Evolutionary conservation across 1,140 invertebrate species (phyloP).

Genomic region (Penaeus vannamei): DNA sequence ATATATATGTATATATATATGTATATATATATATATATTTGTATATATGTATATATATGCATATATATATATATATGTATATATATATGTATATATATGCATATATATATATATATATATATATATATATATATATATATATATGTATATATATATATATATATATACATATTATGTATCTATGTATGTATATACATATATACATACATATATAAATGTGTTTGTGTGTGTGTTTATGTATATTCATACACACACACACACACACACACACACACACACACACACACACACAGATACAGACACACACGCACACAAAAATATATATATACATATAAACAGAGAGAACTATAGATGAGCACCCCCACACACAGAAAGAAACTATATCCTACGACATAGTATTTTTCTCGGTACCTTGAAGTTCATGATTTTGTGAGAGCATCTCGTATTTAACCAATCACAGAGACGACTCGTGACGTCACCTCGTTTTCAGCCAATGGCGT

Average conservation of each 20-base stretch:
- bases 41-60: neutral
- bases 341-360: conserved; percentile 1
- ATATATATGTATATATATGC: conserved; percentile 17
- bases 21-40: neutral
- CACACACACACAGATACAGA: conserved; percentile 15
- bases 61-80: conserved; percentile 11
- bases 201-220: conserved; percentile 36
- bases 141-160: conserved; percentile 24
- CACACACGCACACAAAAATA: no score
- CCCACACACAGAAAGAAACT: neutral
- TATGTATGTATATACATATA: conserved; percentile 32
- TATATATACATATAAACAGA: conserved; percentile 25
- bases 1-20: neutral
- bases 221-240: conserved; percentile 21
- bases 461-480: no score
- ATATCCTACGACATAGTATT: neutral
- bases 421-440: no score
- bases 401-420: no score
- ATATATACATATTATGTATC: conserved; percentile 20
- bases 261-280: conserved; percentile 15
- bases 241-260: conserved; percentile 5
- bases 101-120: neutral
- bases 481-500: no score
- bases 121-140: neutral
- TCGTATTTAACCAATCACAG: no score